Base-by-base conservation (phyloP, 92 coral and sea anemone genomes). In the Umimayanthus kanabou region DNA sequence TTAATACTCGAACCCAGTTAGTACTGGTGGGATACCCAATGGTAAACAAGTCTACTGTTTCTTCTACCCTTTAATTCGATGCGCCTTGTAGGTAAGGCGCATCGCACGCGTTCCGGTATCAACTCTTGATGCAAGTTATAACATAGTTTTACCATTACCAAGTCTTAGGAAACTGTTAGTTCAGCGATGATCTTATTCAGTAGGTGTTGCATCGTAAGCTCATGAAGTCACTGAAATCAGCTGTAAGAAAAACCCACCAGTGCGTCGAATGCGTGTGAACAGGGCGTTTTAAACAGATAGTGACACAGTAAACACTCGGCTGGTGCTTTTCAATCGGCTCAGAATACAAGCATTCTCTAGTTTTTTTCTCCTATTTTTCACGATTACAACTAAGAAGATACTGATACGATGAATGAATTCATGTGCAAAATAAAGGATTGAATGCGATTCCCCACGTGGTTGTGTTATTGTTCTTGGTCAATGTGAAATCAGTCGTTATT, bases 211-310 rank as follows among this genome's bases (percentile, higher is more conserved):
- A 43, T 83, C 16, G 39, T 47, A 39, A 16, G 47, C 66, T 6
- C 20, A 83, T 83, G 87, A 83, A 47, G 67, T 83, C 87, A 83
- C 58, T 47, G 78, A 70, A 70, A 15, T n/a, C 43, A 66, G 73
- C 57, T 39, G 85, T 29, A 20, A 40, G 49, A 40, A 40, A 64
- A 39, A 65, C 58, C 14, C 26, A 45, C 22, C 69, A 53, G 22
- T 28, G 67, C 61, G 29, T 72, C 40, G 25, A 25, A 6, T 72
- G 82, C 76, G 18, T 14, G 11, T 39, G 3, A 43, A 2, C 78
- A 70, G 39, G 1, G 13, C 29, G 7, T 66, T 66, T 40, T 39
- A 18, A 25, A 40, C 28, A 6, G 7, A 3, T 20, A 39, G 47
- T 39, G 29, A 3, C 65, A 53, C 37, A 33, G 37, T 33, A 33